A percentile compares a stretch with the other conserved stretches of the same genome.
Conservation (phyloP, 2,113 vertebrate species). For the Oryzias javanicus region DNA sequence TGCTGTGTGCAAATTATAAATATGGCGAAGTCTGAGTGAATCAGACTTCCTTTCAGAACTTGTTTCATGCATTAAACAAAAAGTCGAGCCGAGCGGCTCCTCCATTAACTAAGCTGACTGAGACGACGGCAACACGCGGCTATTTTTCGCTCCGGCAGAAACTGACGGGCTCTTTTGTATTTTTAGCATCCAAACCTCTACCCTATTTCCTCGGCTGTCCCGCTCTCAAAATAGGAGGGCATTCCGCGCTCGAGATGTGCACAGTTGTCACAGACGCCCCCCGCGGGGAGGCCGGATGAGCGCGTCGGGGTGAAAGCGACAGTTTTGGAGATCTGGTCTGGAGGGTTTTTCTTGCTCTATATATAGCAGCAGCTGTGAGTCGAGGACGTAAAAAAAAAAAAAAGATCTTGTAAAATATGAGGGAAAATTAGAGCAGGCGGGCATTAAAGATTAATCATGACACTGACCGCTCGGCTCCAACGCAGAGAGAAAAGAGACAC, state of each 20-base stretch:
- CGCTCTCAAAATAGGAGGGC: slow-evolving; percentile 55
- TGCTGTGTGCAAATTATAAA: slow-evolving; percentile 30
- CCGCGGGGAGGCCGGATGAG: slow-evolving; percentile 24
- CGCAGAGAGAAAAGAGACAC: slow-evolving; percentile 54
- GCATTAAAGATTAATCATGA: slow-evolving; percentile 70
- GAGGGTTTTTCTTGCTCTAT: slow-evolving; percentile 52
- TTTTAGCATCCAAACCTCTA: slow-evolving; percentile 71
- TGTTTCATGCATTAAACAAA: slow-evolving; percentile 21
- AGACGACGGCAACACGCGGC: slow-evolving; percentile 60
- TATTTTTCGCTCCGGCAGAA: slow-evolving; percentile 58
- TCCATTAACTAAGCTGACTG: slow-evolving; percentile 46
- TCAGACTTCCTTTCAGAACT: slow-evolving; percentile 6
- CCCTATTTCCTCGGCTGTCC: slow-evolving; percentile 61
- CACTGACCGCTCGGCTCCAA: slow-evolving; percentile 53
- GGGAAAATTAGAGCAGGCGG: slow-evolving; percentile 66
- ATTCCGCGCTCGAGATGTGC: slow-evolving; percentile 54
- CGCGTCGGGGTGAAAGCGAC: slow-evolving; percentile 30
- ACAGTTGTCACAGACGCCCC: slow-evolving; percentile 34
- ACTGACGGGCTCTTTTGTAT: slow-evolving; percentile 57
- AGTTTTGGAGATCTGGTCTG: slow-evolving; percentile 27
- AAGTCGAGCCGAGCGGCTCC: slow-evolving; percentile 24
- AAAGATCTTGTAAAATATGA: slow-evolving; percentile 63
- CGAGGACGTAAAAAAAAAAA: slow-evolving; percentile 2
- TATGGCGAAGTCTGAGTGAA: slow-evolving; percentile 23
- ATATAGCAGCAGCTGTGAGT: slow-evolving; percentile 42